These are phyloP conservation scores for Grammomys surdaster DNA, from an alignment of 2,113 vertebrate species.

Conservation along the genomic window DNA sequence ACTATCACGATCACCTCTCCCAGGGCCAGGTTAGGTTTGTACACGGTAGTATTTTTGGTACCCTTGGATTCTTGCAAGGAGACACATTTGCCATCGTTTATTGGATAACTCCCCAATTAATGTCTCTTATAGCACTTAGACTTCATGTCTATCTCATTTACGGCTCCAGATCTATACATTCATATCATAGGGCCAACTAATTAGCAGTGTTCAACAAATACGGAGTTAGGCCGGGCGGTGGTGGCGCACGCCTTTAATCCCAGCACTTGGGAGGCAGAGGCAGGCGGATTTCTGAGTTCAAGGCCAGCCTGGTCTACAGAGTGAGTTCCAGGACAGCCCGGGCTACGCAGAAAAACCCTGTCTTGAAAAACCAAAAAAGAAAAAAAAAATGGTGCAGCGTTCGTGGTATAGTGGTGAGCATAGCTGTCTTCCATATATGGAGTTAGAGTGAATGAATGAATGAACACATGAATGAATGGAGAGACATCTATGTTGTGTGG, in stretches of 20 bases:
- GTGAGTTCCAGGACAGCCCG: no score
- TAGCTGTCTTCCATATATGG: slow-evolving; percentile 87
- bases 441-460: neutral
- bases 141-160: neutral
- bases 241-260: no score
- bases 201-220: neutral
- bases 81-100: neutral
- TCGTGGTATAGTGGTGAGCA: slow-evolving; percentile 91
- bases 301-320: no score
- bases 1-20: neutral
- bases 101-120: neutral
- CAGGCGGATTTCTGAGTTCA: no score
- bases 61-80: neutral
- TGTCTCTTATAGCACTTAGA: neutral
- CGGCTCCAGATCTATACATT: neutral
- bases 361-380: no score
- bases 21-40: neutral
- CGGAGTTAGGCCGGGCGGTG: neutral
- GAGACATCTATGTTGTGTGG: neutral
- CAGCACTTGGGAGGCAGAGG: no score
- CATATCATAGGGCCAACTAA: neutral
- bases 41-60: neutral
- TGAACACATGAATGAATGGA: neutral
- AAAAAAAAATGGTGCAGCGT: slow-evolving; percentile 60
- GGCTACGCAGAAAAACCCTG: no score